Percentiles rank a stretch among this genome's conserved stretches.
Conservation (phyloP, 2,888 invertebrate species). For the Himalopsyche japonica region DNA sequence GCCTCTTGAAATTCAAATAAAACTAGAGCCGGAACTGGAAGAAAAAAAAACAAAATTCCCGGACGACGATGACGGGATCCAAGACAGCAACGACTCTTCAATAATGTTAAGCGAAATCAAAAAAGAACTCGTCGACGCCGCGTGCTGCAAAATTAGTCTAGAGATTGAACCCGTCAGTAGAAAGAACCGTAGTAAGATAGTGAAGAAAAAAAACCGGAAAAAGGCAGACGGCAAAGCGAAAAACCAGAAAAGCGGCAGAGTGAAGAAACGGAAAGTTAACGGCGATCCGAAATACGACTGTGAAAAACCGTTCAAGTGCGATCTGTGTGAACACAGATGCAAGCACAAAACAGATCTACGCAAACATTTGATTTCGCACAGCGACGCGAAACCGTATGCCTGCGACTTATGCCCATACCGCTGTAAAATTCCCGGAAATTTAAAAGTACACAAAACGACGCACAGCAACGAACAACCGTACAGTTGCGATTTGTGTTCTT, state of each 20-base stretch:
- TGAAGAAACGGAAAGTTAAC: not conserved
- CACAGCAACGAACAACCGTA: not conserved
- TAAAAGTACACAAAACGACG: not conserved
- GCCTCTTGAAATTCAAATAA: not conserved
- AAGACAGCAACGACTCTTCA: not conserved
- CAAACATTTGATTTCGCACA: not conserved
- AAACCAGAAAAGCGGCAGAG: not conserved
- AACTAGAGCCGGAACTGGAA: not conserved
- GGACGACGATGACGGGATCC: not conserved
- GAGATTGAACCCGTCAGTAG: not conserved
- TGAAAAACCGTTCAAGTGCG: not conserved
- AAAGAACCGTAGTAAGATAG: not conserved
- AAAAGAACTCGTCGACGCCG: not conserved
- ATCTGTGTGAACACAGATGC: not conserved
- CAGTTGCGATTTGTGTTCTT: not conserved
- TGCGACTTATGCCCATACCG: not conserved
- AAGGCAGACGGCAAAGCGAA: not conserved
- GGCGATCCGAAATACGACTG: not conserved
- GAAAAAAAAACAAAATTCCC: not conserved
- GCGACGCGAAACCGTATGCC: not conserved
- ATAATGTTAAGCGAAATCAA: not conserved
- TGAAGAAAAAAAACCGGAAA: not conserved
- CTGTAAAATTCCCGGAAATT: not conserved
- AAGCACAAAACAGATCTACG: not conserved
- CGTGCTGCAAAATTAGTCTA: not conserved